Conservation (phyloP, 2,113 vertebrate genomes). For the Cygnus buccinator region DNA sequence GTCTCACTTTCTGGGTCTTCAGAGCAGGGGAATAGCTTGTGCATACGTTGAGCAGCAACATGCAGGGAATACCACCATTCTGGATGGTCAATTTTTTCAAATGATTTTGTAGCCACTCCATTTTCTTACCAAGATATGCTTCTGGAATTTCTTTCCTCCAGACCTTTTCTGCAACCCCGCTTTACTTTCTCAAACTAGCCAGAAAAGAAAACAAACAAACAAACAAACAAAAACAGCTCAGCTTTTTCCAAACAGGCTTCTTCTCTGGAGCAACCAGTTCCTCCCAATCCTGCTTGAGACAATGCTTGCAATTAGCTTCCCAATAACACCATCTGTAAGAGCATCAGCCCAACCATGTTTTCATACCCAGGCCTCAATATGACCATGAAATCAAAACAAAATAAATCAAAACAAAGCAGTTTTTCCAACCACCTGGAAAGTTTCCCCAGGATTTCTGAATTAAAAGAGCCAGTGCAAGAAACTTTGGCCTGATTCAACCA, state of each 20-base stretch:
- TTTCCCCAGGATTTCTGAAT: background rate
- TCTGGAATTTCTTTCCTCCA: background rate
- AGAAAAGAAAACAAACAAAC: background rate
- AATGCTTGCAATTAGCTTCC: conserved; percentile 14
- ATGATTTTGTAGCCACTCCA: background rate
- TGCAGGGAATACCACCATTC: accelerated
- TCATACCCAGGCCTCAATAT: conserved; percentile 25
- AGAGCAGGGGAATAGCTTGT: background rate
- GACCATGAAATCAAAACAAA: conserved; percentile 12
- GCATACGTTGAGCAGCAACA: accelerated
- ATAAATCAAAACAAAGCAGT: background rate
- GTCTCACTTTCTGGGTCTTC: background rate
- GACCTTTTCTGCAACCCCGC: background rate
- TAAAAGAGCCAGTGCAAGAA: background rate
- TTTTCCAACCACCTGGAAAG: conserved; percentile 31
- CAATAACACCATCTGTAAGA: conserved; percentile 28
- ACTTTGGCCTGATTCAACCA: background rate
- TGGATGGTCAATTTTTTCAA: background rate
- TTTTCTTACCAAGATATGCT: background rate
- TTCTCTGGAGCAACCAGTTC: background rate
- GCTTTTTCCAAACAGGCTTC: background rate
- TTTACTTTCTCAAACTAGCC: background rate
- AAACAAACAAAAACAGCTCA: background rate
- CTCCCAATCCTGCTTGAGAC: background rate
- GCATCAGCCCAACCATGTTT: background rate